Evolutionary conservation across 2,113 vertebrate genomes (phyloP), one percentile per base, ranked within the genome.

Genomic region (Xiphophorus couchianus): DNA sequence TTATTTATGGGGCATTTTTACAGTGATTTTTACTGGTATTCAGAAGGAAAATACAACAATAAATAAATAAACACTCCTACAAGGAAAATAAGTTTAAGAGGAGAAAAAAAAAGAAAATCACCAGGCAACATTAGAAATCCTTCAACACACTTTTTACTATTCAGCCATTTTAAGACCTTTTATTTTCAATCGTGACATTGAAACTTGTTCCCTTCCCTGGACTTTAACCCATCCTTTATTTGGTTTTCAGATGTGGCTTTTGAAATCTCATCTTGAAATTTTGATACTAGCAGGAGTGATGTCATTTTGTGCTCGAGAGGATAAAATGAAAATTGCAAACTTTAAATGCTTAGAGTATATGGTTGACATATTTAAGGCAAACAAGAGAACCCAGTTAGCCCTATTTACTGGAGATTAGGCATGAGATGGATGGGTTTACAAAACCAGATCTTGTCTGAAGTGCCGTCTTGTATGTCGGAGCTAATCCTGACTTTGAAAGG

Each of bases 1-100:
- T 94, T 83, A 93, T 92, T 93, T 80, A 91, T 87, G 87, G 93
- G 92, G 89, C 86, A 92, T 93, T 91, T 91, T 84, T 94, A 94
- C 93, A 94, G 91, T 94, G 92, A 94, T 92, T 94, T 86, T 91
- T 93, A 94, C 92, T 91, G 84, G 84, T 92, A 92, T 91, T 84
- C 89, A 86, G 28, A 86, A 86, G 60, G 58, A 81, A 90, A 87
- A 81, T 22, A 77, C 39, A 86, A 58, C 17, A 58, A 58, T 58
- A 88, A 92, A 89, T 85, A 89, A 94, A 93, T 92, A 92, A 94
- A 90, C 85, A 94, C 80, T 87, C 71, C 86, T 86, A 88, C 69
- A 90, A 69, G 86, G 82, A 84, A 70, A 76, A 67, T 62, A 69
- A 19, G 51, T 25, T 58, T 48, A 77, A 83, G 68, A 82, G 61